These are phyloP conservation scores for Eulemur rubriventer DNA, from an alignment of 2,797 vertebrate species.

Conservation along the genomic window DNA sequence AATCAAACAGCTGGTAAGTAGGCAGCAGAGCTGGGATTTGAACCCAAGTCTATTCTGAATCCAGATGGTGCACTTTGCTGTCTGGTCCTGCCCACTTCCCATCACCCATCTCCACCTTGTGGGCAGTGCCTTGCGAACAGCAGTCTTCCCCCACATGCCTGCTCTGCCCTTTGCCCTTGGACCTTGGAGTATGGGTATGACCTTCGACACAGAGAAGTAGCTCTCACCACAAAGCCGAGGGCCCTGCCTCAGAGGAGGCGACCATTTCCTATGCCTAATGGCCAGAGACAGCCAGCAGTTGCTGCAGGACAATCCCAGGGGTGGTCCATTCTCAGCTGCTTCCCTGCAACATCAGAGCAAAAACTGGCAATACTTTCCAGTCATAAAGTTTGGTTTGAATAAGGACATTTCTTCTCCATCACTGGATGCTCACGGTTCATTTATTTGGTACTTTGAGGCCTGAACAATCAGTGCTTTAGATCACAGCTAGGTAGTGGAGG, in stretches of 20 bases:
- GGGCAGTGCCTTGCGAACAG: not conserved
- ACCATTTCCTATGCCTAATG: not conserved
- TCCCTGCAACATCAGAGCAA: not conserved
- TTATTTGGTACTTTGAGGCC: constrained; percentile 29
- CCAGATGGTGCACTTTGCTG: not conserved
- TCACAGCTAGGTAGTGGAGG: constrained; percentile 40
- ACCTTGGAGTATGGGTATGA: not conserved
- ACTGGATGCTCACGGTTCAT: not conserved
- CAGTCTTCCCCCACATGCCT: not conserved
- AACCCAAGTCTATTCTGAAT: not conserved
- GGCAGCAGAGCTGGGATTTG: not conserved
- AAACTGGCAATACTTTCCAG: not conserved
- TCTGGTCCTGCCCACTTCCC: not conserved
- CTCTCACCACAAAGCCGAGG: not conserved
- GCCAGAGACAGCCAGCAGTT: not conserved
- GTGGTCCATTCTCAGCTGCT: not conserved
- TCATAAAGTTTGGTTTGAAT: not conserved
- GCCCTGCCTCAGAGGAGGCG: not conserved
- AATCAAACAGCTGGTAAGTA: not conserved
- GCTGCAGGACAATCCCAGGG: not conserved
- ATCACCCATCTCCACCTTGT: accelerated
- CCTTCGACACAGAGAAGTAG: not conserved
- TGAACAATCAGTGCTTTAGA: constrained; percentile 26
- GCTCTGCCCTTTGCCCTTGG: not conserved
- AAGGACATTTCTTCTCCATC: not conserved